Evolutionary conservation across 2,797 vertebrate genomes (phyloP), one percentile per base, ranked within the genome.

Genomic region (Botia almorhae): DNA sequence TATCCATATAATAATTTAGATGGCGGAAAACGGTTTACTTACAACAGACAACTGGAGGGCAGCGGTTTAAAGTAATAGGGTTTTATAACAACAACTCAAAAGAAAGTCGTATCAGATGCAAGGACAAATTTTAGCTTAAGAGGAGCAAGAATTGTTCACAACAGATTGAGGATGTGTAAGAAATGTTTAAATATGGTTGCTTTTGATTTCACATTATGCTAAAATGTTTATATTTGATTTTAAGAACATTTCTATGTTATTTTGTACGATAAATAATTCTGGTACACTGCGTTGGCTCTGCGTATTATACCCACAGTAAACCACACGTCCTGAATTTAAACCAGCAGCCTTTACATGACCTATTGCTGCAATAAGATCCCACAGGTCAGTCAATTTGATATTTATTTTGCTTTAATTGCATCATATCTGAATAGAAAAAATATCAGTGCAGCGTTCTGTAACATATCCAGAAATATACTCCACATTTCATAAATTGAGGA

Each of bases 391-490:
- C 87, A 91, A 87, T 87, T 89, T 82, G 86, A 90, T 89, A 89
- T 91, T 92, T 88, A 91, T 92, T 92, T 80, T 84, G 87, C 89
- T 82, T 89, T 73, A 89, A 76, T 84, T 85, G 84, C 84, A 85
- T 90, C 63, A 83, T 90, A 84, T 90, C 85, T 87, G 87, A 91
- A 91, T 90, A 88, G 83, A 86, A 89, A 90, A 93, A 91, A 89
- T 87, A 90, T 92, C 90, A 91, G 91, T 91, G 91, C 91, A 93
- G 91, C 90, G 92, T 88, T 89, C 80, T 58, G 91, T 87, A 92
- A 91, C 89, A 92, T 87, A 90, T 89, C 86, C 89, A 89, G 89
- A 85, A 89, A 91, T 85, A 90, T 85, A 78, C 86, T 87, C 88
- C 85, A 90, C 85, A 87, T 90, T 89, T 88, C 87, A 90, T 89